Conservation (phyloP, 2,888 invertebrate species). For the Tuta absoluta region DNA sequence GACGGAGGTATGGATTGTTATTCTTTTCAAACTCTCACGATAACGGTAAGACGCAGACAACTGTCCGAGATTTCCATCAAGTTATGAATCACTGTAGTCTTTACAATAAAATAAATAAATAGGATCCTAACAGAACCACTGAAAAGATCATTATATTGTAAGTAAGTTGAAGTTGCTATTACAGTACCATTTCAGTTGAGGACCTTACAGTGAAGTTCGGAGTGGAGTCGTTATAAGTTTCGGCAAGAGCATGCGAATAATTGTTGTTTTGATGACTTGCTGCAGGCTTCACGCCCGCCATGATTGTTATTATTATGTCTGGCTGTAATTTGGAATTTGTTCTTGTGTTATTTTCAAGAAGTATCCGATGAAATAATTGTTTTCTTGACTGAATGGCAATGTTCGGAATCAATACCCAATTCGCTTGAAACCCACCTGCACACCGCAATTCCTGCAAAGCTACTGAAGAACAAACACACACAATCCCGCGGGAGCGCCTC, state of each 20-base stretch:
- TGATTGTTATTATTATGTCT: slow-evolving; percentile 14
- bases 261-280: slow-evolving; percentile 20
- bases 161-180: slow-evolving; percentile 3
- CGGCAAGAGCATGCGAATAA: slow-evolving; percentile 13
- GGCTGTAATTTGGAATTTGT: not conserved
- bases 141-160: not conserved
- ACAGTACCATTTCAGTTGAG: slow-evolving; percentile 1
- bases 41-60: not conserved
- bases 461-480: not conserved
- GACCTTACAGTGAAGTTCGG: slow-evolving; percentile 11
- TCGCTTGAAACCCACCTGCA: not conserved
- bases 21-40: not conserved
- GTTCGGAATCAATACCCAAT: slow-evolving; percentile 2
- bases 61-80: not conserved
- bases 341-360: not conserved
- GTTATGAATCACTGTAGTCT: not conserved
- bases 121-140: not conserved
- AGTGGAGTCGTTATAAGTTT: slow-evolving; percentile 25
- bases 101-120: not conserved
- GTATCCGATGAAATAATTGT: not conserved
- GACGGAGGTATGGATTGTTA: slow-evolving; percentile 16
- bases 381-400: not conserved
- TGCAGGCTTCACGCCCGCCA: not conserved
- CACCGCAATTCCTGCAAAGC: not conserved
- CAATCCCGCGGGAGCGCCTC: not conserved